Evolutionary conservation across 2,113 vertebrate genomes (phyloP).

Genomic region (Oryzias curvinotus): DNA sequence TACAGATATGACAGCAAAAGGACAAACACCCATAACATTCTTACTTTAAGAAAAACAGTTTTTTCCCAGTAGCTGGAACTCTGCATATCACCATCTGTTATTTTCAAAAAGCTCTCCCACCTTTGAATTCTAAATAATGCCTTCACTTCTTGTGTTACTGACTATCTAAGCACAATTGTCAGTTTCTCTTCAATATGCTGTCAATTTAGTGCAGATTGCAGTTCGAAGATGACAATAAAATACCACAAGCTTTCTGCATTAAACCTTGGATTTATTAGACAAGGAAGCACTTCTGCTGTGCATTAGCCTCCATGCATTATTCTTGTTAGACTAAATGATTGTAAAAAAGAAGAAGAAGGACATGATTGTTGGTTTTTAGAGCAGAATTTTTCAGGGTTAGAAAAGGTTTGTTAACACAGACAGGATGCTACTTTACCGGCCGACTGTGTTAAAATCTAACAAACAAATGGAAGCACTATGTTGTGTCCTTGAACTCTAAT

Average conservation of each 20-base stretch:
- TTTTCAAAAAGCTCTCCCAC: conserved; percentile 21
- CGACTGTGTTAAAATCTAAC: not conserved
- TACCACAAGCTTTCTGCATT: conserved; percentile 15
- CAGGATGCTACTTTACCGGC: conserved; percentile 15
- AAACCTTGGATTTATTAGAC: conserved; percentile 31
- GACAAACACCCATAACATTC: not conserved
- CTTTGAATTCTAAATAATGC: conserved; percentile 18
- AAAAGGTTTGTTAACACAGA: conserved; percentile 35
- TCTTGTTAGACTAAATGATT: not conserved
- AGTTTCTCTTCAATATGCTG: conserved; percentile 12
- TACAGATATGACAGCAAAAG: no score
- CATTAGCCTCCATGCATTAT: conserved; percentile 17
- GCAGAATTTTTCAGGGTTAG: conserved; percentile 25
- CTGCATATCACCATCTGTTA: conserved; percentile 24
- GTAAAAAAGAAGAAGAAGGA: conserved; percentile 1
- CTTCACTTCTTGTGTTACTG: conserved; percentile 18
- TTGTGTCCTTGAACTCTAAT: conserved; percentile 54
- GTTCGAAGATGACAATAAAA: conserved; percentile 6
- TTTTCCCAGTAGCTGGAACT: not conserved
- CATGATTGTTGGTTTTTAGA: conserved; percentile 14
- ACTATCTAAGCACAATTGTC: conserved; percentile 17
- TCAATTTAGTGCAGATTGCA: conserved; percentile 2
- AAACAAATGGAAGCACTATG: conserved; percentile 33
- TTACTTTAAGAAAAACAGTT: conserved; percentile 12
- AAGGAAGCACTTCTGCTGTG: conserved; percentile 15